phyloP scores from a whole-genome alignment of 2,888 invertebrate genomes.

The Torymus tubicola region DNA sequence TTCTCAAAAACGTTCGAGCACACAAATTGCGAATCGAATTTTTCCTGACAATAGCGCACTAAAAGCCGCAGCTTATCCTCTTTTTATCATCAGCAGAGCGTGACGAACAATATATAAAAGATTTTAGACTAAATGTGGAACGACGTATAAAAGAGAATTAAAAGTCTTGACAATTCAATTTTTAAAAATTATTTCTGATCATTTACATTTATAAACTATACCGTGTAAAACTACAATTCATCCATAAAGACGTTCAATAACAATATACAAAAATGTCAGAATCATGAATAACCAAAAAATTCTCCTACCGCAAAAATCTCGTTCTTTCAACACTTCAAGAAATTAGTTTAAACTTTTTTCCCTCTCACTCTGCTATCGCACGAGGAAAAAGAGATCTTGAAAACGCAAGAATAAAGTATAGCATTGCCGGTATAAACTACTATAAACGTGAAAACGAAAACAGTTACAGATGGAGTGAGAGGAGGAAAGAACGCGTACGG shows the following conservation, averaged over 20 bases:
- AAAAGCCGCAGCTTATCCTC: constrained; percentile 33
- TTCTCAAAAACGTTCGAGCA: constrained; percentile 32
- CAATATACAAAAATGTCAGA: too few species aligned
- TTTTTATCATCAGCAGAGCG: constrained; percentile 9
- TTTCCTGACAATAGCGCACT: constrained; percentile 38
- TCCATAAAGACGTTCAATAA: too few species aligned
- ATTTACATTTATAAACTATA: too few species aligned
- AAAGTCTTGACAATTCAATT: not conserved
- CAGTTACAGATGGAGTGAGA: not conserved
- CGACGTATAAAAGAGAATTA: not conserved
- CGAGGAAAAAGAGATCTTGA: not conserved
- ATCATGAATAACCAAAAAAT: too few species aligned
- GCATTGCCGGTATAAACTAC: not conserved
- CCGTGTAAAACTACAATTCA: too few species aligned
- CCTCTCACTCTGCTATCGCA: too few species aligned
- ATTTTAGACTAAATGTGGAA: constrained; percentile 5
- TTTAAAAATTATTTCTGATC: not conserved
- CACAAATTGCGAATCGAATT: constrained; percentile 51
- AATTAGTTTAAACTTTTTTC: too few species aligned
- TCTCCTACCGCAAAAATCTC: too few species aligned
- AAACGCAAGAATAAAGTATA: not conserved
- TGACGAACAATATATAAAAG: constrained; percentile 32
- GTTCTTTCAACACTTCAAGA: too few species aligned
- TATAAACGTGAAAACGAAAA: constrained; percentile 26
- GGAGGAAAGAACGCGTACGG: not conserved